phyloP scores from a whole-genome alignment of 2,113 vertebrate species.

The Sorex fumeus region DNA sequence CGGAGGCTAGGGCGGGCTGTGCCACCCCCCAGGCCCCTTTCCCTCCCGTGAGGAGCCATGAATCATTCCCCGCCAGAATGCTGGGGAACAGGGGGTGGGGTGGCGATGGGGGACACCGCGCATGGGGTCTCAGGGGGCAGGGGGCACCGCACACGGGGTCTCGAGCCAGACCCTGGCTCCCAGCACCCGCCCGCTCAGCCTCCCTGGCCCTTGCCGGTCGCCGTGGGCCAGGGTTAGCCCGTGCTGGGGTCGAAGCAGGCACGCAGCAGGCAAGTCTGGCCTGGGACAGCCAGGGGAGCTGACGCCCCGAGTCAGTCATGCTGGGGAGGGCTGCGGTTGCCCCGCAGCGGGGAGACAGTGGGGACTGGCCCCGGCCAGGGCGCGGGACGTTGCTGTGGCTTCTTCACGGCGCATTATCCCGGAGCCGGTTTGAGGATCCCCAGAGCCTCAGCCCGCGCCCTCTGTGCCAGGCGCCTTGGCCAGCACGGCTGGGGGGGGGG shows the following conservation, averaged over 20 bases:
- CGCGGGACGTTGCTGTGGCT: conserved; percentile 54
- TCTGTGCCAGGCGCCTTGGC: conserved; percentile 64
- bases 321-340: conserved; percentile 5
- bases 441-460: conserved; percentile 10
- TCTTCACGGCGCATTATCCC: conserved; percentile 24
- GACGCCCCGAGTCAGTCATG: background rate
- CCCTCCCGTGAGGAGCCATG: conserved; percentile 44
- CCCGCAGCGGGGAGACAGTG: conserved; percentile 62
- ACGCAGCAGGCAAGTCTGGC: background rate
- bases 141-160: conserved; percentile 15
- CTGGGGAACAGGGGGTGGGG: background rate
- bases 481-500: conserved; percentile 54
- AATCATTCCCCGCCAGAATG: conserved; percentile 49
- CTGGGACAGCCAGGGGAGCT: background rate
- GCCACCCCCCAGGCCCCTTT: conserved; percentile 15
- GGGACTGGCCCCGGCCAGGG: conserved; percentile 14
- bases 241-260: background rate
- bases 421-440: conserved; percentile 76
- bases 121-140: conserved; percentile 36
- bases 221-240: background rate
- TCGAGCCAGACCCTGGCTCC: conserved; percentile 20
- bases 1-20: conserved; percentile 67
- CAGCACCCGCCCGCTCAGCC: background rate
- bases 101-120: conserved; percentile 21
- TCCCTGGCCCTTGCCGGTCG: background rate